Base-by-base conservation (phyloP, 2,113 vertebrate genomes). In the Gymnocephalus cernua region DNA sequence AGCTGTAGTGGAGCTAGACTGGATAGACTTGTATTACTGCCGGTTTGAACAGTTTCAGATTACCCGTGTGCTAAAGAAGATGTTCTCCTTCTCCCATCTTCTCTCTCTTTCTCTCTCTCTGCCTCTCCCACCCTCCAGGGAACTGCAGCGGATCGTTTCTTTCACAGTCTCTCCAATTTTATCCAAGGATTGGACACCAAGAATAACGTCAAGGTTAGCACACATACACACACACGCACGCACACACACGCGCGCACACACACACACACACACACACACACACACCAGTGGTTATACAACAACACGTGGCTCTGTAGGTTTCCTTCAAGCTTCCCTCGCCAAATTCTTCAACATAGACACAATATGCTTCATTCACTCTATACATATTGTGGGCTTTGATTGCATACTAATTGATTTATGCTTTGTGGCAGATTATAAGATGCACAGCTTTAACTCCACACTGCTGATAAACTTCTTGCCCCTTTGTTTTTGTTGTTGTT, bases 181-280 rank as follows among this genome's bases (percentile, higher is more conserved):
- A 95, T 98, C 93, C 95, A 96, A 74, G 96, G 97, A 68, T 72
- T 99, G 89, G 97, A 99, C 92, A 96, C 97, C 53, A 97, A 98
- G 82, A 97, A 96, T 90, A 99, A 98, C 0, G 97, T 99, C 72
- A 99, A 99, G 98, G 98, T 99, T 91, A 90, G 84, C 54, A 47
- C n/a, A 29, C 29, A 54, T 62, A 62, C 61, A 25, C 41, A 41
- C 44, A 61, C 68, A 63, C 11, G 66, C 41, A 41, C 48, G 38
- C 72, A 56, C 45, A 69, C 53, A 50, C 29, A 63, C 57, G n/a
- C n/a, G n/a, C n/a, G n/a, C 29, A 54, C 65, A 62, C 61, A 25
- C 41, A 41, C 44, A 61, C 68, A 63, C 11, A 68, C 41, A 41
- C 48, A 47, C 72, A 56, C 45, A 69, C 53, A 50, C 29, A 63